Evolutionary conservation across 2,888 invertebrate genomes (phyloP).

Genomic region (Beris morrisii): DNA sequence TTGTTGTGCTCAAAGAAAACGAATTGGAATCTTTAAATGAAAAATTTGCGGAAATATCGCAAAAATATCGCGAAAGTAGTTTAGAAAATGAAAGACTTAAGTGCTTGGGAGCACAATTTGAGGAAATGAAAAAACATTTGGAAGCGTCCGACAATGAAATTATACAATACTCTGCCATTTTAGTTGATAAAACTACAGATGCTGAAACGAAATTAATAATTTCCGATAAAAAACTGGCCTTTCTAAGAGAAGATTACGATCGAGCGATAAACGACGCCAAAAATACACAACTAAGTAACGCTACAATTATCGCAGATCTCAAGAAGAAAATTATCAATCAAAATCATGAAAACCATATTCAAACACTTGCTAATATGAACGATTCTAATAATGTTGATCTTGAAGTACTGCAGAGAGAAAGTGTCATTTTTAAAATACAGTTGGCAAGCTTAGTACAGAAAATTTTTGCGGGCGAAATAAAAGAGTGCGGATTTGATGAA

Average conservation of each 20-base stretch:
- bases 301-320: constrained; percentile 44
- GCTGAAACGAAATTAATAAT: constrained; percentile 46
- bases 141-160: constrained; percentile 47
- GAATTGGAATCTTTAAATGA: constrained; percentile 38
- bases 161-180: constrained; percentile 43
- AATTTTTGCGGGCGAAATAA: constrained; percentile 44
- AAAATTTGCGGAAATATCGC: constrained; percentile 38
- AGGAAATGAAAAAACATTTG: constrained; percentile 39
- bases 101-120: constrained; percentile 42
- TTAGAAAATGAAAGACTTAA: constrained; percentile 49
- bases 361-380: neutral
- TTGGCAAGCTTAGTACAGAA: constrained; percentile 47
- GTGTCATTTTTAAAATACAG: constrained; percentile 46
- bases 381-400: constrained; percentile 13
- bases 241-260: constrained; percentile 52
- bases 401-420: constrained; percentile 45
- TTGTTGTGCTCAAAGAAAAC: constrained; percentile 42
- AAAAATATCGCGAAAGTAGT: constrained; percentile 40
- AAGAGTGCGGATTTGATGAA: constrained; percentile 23
- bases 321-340: constrained; percentile 44
- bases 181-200: constrained; percentile 45
- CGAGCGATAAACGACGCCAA: constrained; percentile 44
- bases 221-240: constrained; percentile 46
- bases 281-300: constrained; percentile 45
- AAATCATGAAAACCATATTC: constrained; percentile 19